Base-by-base conservation (phyloP, 2,113 vertebrate species). In the Brachionichthys hirsutus region DNA sequence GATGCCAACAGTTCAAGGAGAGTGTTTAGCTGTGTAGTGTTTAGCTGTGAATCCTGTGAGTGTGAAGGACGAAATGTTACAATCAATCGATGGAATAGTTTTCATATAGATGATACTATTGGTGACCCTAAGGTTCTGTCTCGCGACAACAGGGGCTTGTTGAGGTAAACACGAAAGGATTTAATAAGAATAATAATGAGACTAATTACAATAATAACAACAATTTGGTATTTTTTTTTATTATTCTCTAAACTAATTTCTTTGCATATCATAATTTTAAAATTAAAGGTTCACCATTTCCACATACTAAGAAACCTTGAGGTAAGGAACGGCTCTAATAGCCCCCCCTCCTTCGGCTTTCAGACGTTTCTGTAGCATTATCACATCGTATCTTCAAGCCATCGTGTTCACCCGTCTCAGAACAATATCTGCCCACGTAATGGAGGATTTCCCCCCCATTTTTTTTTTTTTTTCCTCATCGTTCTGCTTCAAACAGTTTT, bases 231-330 rank as follows among this genome's bases (percentile, higher is more conserved):
- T 82, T 69, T 87, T 88, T 81, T 86, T 75, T 24, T 22, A n/a
- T n/a, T n/a, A n/a, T 48, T 73, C 81, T 87, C 89, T 90, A 91
- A 78, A 78, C 90, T 92, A 91, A 84, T 90, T 88, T 86, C 77
- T 87, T 92, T 92, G 91, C 91, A 92, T 92, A 91, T 89, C 66
- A 81, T 88, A 83, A 86, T 77, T 86, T 89, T 70, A 86, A 84
- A 80, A 86, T 90, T 91, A 90, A 92, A 91, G 90, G 90, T 91
- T 88, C 61, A 84, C 85, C 84, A 83, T 88, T 87, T 85, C 77
- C 77, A 85, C 84, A 84, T 83, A 84, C 83, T 87, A 84, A 86
- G 83, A 85, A 87, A 88, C 78, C 72, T 82, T 86, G 90, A 91
- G 90, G 89, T 87, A 87, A 84, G 87, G 87, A 84, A 79, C 80